Percentiles rank a stretch among this genome's conserved stretches.
Evolutionary conservation across 2,113 vertebrate species (phyloP).

Genomic region (Macrotus californicus): DNA sequence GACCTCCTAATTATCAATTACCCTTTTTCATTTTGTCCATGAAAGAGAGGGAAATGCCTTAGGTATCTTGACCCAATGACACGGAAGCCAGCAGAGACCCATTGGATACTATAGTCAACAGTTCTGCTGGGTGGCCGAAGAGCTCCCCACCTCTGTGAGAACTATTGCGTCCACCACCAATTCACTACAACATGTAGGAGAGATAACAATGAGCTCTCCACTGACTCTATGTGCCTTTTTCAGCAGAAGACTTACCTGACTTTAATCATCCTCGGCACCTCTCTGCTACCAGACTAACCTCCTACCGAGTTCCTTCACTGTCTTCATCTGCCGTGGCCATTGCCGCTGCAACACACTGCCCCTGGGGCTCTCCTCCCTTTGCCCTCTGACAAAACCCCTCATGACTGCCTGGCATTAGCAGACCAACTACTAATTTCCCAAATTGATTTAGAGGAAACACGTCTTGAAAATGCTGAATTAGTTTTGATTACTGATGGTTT

Average conservation of each 20-base stretch:
- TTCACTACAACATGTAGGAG: not conserved
- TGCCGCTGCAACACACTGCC: not conserved
- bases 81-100: too few species aligned
- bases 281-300: not conserved
- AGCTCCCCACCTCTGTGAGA: not conserved
- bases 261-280: not conserved
- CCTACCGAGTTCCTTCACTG: not conserved
- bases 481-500: not conserved
- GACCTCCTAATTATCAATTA: not conserved
- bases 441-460: not conserved
- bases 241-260: not conserved
- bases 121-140: not conserved
- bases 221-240: not conserved
- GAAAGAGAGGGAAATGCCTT: not conserved
- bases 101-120: not conserved
- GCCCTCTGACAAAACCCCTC: not conserved
- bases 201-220: not conserved
- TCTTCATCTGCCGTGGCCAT: not conserved
- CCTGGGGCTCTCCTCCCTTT: not conserved
- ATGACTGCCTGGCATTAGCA: not conserved
- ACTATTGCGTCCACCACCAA: not conserved
- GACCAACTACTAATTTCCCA: not conserved
- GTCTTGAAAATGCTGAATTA: not conserved
- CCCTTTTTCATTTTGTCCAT: not conserved
- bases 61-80: not conserved